Evolutionary conservation across 2,797 vertebrate species (phyloP).

Genomic region (Gouania willdenowi): DNA sequence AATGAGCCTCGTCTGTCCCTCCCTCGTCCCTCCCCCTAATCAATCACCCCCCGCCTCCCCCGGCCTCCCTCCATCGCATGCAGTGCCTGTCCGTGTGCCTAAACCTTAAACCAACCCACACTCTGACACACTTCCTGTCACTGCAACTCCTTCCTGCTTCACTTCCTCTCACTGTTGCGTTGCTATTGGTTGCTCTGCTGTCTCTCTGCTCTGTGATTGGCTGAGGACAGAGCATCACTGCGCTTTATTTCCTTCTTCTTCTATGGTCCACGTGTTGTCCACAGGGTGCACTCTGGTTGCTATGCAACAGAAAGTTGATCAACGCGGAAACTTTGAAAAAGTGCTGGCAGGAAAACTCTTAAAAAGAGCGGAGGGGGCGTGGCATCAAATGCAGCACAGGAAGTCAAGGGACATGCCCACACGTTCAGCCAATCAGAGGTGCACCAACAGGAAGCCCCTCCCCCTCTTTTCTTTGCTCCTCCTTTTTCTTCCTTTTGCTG

Average conservation of each 20-base stretch:
- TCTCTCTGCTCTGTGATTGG: too few relatives aligned
- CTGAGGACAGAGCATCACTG: too few relatives aligned
- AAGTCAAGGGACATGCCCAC: too few relatives aligned
- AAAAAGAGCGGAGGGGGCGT: too few relatives aligned
- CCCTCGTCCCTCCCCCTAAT: slow-evolving; percentile 21
- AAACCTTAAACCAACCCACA: slow-evolving; percentile 76
- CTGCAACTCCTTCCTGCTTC: slow-evolving; percentile 58
- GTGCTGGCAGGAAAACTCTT: slow-evolving; percentile 35
- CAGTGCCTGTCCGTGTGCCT: slow-evolving; percentile 93
- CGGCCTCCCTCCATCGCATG: slow-evolving; percentile 78
- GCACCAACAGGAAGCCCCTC: too few relatives aligned
- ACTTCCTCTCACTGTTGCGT: slow-evolving; percentile 65
- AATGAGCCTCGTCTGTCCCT: slow-evolving; percentile 62
- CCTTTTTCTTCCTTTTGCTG: not conserved
- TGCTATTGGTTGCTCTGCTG: slow-evolving; percentile 37
- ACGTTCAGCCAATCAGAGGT: too few relatives aligned
- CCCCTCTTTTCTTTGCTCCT: not conserved
- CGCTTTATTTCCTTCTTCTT: too few relatives aligned
- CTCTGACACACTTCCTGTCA: slow-evolving; percentile 70
- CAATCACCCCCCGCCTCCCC: slow-evolving; percentile 60
- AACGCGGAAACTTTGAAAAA: slow-evolving; percentile 38
- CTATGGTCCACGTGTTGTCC: too few relatives aligned
- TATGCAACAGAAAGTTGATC: slow-evolving; percentile 60
- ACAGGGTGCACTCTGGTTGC: slow-evolving; percentile 62
- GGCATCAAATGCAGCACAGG: too few relatives aligned